phyloP scores from a whole-genome alignment of 2,888 invertebrate genomes.

The Andrena hattorfiana region DNA sequence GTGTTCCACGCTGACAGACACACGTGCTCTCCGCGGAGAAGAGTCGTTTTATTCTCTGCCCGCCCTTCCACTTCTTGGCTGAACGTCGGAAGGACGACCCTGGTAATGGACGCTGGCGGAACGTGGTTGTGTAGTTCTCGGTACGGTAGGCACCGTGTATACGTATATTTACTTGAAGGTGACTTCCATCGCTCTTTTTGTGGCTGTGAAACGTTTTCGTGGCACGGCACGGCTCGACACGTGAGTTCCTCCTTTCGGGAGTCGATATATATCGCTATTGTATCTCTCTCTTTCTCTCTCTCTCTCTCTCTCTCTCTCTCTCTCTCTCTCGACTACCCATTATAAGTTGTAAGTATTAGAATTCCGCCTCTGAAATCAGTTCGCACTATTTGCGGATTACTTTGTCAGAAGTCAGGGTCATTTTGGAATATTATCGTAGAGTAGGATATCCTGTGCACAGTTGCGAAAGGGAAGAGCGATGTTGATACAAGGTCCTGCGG shows the following conservation, averaged over 20 bases:
- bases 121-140: constrained; percentile 22
- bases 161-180: constrained; percentile 27
- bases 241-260: background rate
- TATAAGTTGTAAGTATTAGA: too few relatives aligned
- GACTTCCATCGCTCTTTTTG: constrained; percentile 20
- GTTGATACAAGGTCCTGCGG: too few relatives aligned
- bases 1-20: constrained; percentile 41
- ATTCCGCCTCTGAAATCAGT: too few relatives aligned
- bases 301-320: too few relatives aligned
- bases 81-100: constrained; percentile 45
- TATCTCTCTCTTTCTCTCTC: too few relatives aligned
- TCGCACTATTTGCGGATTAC: too few relatives aligned
- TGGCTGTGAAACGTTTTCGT: constrained; percentile 17
- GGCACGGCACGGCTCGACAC: background rate
- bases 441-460: too few relatives aligned
- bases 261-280: background rate
- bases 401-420: too few relatives aligned
- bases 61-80: constrained; percentile 34
- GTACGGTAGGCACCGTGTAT: background rate
- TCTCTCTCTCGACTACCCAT: too few relatives aligned
- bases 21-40: constrained; percentile 47
- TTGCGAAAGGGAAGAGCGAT: too few relatives aligned
- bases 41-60: constrained; percentile 26
- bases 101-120: constrained; percentile 48
- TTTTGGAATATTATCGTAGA: too few relatives aligned